Base-by-base conservation (phyloP, 2,113 vertebrate species). In the Corvus cornix region DNA sequence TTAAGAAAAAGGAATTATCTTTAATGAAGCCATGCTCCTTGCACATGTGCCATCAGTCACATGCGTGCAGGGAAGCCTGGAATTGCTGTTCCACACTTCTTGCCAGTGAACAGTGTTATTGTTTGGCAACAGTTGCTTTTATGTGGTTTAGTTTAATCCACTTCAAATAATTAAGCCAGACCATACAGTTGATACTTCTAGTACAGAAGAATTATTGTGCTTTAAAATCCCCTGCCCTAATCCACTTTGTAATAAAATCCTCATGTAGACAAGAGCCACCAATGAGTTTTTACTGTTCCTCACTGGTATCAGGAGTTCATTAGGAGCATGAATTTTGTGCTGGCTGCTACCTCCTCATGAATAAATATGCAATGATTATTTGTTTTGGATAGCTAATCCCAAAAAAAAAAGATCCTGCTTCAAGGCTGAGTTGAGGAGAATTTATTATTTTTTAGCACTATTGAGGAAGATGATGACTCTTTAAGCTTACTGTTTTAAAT, bases 81-180 rank as follows among this genome's bases (percentile, higher is more conserved):
- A 77, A 3, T 3, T 80, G 75, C 88, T 74, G 3, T 35, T 49
- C 51, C 75, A 33, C 63, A 7, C 84, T 93, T 35, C 56, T 69
- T 31, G 62, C 75, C 82, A 60, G 31, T 84, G 79, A 93, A 30
- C 43, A 8, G 69, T 48, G 0, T 23, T 55, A 30, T 22, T 90
- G 79, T 90, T 88, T 88, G 72, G 70, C 82, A 85, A 1, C 46
- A n/a, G 37, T 52, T 88, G 39, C 82, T 92, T 94, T 95, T 17
- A 70, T 93, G 82, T 94, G 75, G 78, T 48, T 83, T 28, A 8
- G n/a, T 85, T 87, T 90, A 85, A 90, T 92, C 75, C 55, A 58
- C 85, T 92, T 88, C 85, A 73, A 68, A 83, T 93, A 93, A 88
- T 90, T 62, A 90, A 94, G 63, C 55, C 74, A 77, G 79, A 5